Evolutionary conservation across 2,113 vertebrate genomes (phyloP), one percentile per base, ranked within the genome.

Genomic region (Lagopus muta): DNA sequence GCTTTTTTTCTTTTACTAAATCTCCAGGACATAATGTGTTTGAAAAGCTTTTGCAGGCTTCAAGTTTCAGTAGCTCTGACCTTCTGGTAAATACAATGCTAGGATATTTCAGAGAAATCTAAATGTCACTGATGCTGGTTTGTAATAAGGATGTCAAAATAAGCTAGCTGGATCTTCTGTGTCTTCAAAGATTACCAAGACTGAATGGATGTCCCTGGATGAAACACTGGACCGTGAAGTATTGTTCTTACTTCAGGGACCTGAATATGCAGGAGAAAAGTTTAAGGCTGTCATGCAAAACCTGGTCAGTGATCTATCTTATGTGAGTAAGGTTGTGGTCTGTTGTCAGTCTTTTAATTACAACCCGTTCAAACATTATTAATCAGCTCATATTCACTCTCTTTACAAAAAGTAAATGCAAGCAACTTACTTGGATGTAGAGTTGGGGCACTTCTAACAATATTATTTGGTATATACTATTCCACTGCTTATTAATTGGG

Each of bases 191-290:
- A 54, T 83, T 62, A 50, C n/a, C n/a, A 86, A 67, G 45, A 55
- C 75, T 14, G 95, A 97, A 21, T 25, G 85, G 90, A 78, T 86
- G 0, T 85, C 96, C 5, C 90, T 98, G 89, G 98, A 98, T 57
- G 96, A 97, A 92, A 98, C 97, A 0, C 91, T 98, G 96, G 98
- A 98, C 95, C 97, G 92, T 82, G 98, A 99, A 87, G 98, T 98
- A 62, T 93, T 98, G 27, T n/a, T 98, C 73, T 97, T 99, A 77
- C 95, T 98, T 24, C 98, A 98, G 86, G 97, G 98, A 15, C 96
- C 98, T 14, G 97, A 98, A 36, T 96, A 97, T 40, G 92, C 89
- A 7, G 96, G 97, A 57, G 88, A 97, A 73, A 98, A 98, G 82
- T 98, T 98, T 90, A 98, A 94, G 84, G 61, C 58, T 36, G 62